phyloP scores from a whole-genome alignment of 2,113 vertebrate species.

The Gila orcuttii region DNA sequence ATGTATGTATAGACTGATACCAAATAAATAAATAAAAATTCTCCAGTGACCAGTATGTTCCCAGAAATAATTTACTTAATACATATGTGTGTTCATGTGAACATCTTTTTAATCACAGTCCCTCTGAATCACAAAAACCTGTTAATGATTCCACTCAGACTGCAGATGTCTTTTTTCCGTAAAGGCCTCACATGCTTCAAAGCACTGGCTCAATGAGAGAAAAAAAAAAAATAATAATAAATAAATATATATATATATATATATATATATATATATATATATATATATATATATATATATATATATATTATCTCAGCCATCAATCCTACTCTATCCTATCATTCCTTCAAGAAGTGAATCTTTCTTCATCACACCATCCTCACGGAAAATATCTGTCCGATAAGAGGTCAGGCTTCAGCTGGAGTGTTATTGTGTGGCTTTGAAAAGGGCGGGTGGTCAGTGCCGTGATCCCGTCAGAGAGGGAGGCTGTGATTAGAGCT shows the following conservation, averaged over 20 bases:
- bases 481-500: conserved; percentile 32
- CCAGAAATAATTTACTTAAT: not conserved
- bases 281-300: not conserved
- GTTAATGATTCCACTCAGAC: not conserved
- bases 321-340: conserved; percentile 32
- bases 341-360: conserved; percentile 39
- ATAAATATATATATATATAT: not conserved
- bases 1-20: not conserved
- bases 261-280: not conserved
- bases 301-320: conserved; percentile 7
- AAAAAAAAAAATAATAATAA: not conserved
- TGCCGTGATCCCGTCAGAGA: conserved; percentile 37
- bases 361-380: conserved; percentile 24
- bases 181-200: conserved; percentile 14
- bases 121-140: not conserved
- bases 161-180: not conserved
- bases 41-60: not conserved
- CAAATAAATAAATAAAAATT: not conserved
- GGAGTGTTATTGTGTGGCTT: conserved; percentile 15
- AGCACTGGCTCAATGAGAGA: conserved; percentile 13
- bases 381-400: conserved; percentile 25
- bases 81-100: not conserved
- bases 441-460: conserved; percentile 23
- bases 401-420: conserved; percentile 30
- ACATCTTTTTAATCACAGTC: not conserved